Base-by-base conservation (phyloP, 2,888 invertebrate genomes). In the Argyresthia goedartella region DNA sequence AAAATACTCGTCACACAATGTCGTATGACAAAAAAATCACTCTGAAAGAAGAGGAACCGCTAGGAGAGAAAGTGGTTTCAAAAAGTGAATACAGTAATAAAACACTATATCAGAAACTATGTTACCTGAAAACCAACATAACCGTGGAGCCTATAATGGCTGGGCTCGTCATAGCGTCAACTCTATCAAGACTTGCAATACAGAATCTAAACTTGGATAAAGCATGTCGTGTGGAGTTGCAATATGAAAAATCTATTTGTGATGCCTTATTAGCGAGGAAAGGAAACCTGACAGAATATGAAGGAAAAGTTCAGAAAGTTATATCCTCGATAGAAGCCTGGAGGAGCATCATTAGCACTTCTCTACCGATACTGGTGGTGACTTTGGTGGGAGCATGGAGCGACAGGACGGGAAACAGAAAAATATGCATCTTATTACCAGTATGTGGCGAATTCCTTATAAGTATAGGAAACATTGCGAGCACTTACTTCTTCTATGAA, bases 101-200 rank as follows among this genome's bases (percentile, higher is more conserved):
- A 81, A 81, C 75, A 8, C 76, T 88, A 55, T 65, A 69, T 11
- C 80, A 89, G 60, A 90, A 89, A 64, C 76, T 88, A 66, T 70
- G 74, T 52, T 86, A 87, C 58, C 62, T 91, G 7, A 50, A 44
- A 47, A 14, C 43, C 35, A 91, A 90, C 66, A 90, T 92, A 56
- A 90, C 92, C 1, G 92, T 93, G 0, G 92, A 92, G 63, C 92
- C 92, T 0, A 90, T 92, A 78, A 70, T 93, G 46, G 91, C 91
- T 0, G 91, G 91, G 48, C 88, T 92, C 60, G 89, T 92, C 3
- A 87, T 91, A 69, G 89, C 91, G 16, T 87, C 89, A 39, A 88
- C 88, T 62, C 63, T 90, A 34, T 90, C 94, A 1, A 90, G 90
- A 57, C 67, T 95, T 55, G 94, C 94, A 6, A 91, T 81, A 42